A percentile compares a stretch with the other conserved stretches of the same genome.
Evolutionary conservation across 2,888 invertebrate species (phyloP).

Genomic region (Carabus problematicus): DNA sequence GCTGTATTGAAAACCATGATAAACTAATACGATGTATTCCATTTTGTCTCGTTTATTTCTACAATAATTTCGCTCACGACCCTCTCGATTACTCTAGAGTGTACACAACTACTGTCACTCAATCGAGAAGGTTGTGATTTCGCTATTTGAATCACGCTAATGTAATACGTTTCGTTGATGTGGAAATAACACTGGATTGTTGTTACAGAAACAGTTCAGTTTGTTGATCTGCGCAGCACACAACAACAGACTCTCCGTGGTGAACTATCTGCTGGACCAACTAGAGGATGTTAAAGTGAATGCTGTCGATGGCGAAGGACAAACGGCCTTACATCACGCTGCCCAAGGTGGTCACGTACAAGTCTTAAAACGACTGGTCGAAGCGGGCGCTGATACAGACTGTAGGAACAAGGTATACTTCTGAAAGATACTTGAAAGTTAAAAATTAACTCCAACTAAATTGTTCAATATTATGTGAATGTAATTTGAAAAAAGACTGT

Average conservation of each 20-base stretch:
- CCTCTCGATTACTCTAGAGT: too few species aligned
- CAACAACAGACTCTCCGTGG: constrained; percentile 71
- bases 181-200: not conserved
- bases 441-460: too few species aligned
- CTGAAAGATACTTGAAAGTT: not conserved
- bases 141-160: too few species aligned
- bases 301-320: constrained; percentile 71
- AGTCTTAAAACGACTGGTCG: constrained; percentile 71
- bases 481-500: too few species aligned
- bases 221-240: constrained; percentile 79
- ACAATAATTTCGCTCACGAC: too few species aligned
- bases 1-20: too few species aligned
- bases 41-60: too few species aligned
- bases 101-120: too few species aligned
- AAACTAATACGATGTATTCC: too few species aligned
- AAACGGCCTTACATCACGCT: constrained; percentile 79
- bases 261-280: constrained; percentile 70
- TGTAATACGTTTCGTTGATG: too few species aligned
- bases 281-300: constrained; percentile 67
- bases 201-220: constrained; percentile 71
- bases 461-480: too few species aligned
- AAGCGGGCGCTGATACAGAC: constrained; percentile 71
- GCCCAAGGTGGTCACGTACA: constrained; percentile 74
- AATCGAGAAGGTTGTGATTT: too few species aligned
- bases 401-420: constrained; percentile 72